Conservation (phyloP, 2,113 vertebrate genomes). For the Chitala chitala region DNA sequence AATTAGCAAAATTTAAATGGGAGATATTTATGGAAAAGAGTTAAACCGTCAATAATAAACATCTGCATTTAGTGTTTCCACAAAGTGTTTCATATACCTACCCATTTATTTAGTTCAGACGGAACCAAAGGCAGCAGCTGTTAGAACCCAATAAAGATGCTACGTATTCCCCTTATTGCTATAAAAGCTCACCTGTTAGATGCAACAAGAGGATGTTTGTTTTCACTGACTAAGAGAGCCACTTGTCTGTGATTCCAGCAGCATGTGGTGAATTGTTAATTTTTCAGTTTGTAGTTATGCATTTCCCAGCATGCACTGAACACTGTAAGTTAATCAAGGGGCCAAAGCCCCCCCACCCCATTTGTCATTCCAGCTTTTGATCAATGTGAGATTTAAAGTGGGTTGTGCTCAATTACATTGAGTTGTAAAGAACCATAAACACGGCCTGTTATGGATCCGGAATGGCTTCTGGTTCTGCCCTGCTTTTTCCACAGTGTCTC, state of each 20-base stretch:
- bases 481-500: not conserved
- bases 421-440: slow-evolving; percentile 9
- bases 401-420: not conserved
- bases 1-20: not conserved
- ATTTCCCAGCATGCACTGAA: slow-evolving; percentile 33
- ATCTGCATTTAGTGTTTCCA: not conserved
- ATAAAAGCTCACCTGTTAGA: slow-evolving; percentile 24
- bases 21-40: not conserved
- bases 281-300: slow-evolving; percentile 41
- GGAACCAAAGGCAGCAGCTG: not conserved
- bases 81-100: not conserved
- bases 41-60: not conserved
- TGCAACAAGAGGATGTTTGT: slow-evolving; percentile 36
- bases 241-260: slow-evolving; percentile 36
- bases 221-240: slow-evolving; percentile 27
- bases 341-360: slow-evolving; percentile 33
- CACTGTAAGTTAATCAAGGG: no score
- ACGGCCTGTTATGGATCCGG: slow-evolving; percentile 5
- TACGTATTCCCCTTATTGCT: not conserved
- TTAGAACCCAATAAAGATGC: not conserved
- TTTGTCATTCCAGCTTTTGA: slow-evolving; percentile 34
- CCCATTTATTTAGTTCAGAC: not conserved
- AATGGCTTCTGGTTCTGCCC: not conserved
- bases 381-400: slow-evolving; percentile 16
- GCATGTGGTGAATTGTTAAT: slow-evolving; percentile 41